Evolutionary conservation across 2,113 vertebrate species (phyloP).

Genomic region (Oncorhynchus clarkii): DNA sequence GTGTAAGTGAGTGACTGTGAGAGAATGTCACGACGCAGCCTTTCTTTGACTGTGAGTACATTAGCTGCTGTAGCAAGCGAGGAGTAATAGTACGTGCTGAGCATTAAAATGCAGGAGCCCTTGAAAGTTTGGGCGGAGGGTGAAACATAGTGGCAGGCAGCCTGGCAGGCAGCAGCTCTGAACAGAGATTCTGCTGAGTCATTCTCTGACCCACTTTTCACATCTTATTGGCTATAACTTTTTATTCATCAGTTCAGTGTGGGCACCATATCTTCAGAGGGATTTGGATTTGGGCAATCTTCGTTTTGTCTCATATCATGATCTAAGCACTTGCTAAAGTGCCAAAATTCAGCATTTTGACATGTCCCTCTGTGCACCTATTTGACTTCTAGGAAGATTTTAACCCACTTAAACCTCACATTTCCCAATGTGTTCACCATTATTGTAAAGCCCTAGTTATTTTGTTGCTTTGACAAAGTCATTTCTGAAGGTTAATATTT

Average conservation of each 20-base stretch:
- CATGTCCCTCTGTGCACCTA: too few species aligned
- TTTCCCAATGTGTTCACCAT: too few species aligned
- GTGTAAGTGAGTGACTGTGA: neutral
- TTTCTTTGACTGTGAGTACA: conserved; percentile 5
- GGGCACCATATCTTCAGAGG: neutral
- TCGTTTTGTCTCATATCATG: neutral
- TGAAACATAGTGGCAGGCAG: conserved; percentile 1
- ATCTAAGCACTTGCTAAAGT: too few species aligned
- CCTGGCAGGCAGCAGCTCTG: conserved; percentile 22
- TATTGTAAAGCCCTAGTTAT: too few species aligned
- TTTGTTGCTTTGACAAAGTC: too few species aligned
- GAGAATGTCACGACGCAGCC: conserved; percentile 6
- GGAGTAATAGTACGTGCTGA: conserved; percentile 8
- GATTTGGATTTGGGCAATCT: neutral
- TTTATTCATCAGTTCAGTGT: conserved; percentile 31
- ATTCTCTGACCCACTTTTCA: conserved; percentile 60
- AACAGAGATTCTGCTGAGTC: conserved; percentile 46
- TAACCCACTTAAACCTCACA: too few species aligned
- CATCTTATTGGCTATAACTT: conserved; percentile 46
- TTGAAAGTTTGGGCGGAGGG: conserved; percentile 10
- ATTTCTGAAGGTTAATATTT: too few species aligned
- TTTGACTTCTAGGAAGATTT: too few species aligned
- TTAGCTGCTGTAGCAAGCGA: conserved; percentile 19
- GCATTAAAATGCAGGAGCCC: conserved; percentile 39
- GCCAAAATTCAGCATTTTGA: too few species aligned